A percentile compares a stretch with the other conserved stretches of the same genome.
Evolutionary conservation across 2,888 invertebrate species (phyloP).

Genomic region (Drosophila tanythrix): DNA sequence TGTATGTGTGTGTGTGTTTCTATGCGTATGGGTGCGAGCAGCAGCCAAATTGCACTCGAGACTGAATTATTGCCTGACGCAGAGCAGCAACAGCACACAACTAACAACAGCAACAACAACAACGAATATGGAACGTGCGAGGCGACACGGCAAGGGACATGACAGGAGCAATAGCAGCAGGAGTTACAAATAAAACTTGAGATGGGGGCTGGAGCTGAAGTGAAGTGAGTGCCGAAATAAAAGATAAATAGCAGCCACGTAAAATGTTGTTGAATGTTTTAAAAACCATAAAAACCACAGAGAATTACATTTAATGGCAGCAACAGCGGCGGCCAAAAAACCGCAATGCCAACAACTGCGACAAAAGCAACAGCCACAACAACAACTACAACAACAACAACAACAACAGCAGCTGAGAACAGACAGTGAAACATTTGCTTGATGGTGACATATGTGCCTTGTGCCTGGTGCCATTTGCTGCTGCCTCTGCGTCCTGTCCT

Average conservation of each 20-base stretch:
- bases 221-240: constrained; percentile 68
- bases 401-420: constrained; percentile 10
- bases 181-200: constrained; percentile 1
- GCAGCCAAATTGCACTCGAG: constrained; percentile 76
- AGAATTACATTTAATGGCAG: constrained; percentile 80
- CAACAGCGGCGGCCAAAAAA: constrained; percentile 51
- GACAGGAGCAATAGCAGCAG: constrained; percentile 13
- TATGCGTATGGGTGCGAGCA: constrained; percentile 37
- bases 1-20: constrained; percentile 33
- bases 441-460: constrained; percentile 50
- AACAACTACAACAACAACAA: constrained; percentile 14
- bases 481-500: constrained; percentile 8
- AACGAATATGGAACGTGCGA: constrained; percentile 52
- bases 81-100: constrained; percentile 43
- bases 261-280: constrained; percentile 81
- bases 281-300: constrained; percentile 81
- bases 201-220: constrained; percentile 16
- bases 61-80: constrained; percentile 79
- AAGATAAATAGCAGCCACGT: constrained; percentile 82
- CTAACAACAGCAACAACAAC: constrained; percentile 30
- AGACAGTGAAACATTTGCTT: constrained; percentile 36
- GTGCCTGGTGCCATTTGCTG: constrained; percentile 11
- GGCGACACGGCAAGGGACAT: constrained; percentile 50
- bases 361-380: constrained; percentile 41
- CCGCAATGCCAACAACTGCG: constrained; percentile 68